Percentiles rank a stretch among this genome's conserved stretches.
Conservation (phyloP, 2,113 vertebrate species). For the Callospermophilus lateralis region DNA sequence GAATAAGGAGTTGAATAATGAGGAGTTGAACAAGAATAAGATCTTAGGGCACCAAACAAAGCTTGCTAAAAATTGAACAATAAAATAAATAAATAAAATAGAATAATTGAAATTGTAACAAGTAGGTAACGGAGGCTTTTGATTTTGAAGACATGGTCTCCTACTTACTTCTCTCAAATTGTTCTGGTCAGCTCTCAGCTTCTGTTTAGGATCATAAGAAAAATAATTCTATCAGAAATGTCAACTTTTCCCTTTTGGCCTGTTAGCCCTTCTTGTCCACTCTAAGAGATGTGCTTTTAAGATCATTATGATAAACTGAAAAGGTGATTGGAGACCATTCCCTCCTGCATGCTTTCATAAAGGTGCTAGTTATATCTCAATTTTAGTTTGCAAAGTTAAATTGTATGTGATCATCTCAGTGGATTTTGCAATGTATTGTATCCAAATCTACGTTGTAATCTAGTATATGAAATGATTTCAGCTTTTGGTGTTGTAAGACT, state of each 20-base stretch:
- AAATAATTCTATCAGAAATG: constrained; percentile 23
- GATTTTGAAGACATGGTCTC: not conserved
- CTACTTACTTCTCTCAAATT: not conserved
- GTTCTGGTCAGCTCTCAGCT: not conserved
- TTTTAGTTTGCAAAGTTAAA: constrained; percentile 45
- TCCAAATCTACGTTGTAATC: not conserved
- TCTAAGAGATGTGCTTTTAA: constrained; percentile 29
- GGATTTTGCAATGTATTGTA: not conserved
- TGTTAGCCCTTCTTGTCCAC: not conserved
- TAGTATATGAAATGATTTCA: constrained; percentile 24
- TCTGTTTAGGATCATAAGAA: not conserved
- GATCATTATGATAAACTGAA: not conserved
- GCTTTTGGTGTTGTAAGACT: not conserved
- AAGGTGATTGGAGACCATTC: not conserved
- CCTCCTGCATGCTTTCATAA: not conserved
- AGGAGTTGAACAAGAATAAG: not conserved
- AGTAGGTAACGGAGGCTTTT: not conserved
- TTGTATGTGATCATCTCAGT: not conserved
- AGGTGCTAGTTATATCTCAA: not conserved
- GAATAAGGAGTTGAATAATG: constrained; percentile 22
- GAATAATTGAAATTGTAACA: constrained; percentile 28
- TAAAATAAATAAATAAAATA: constrained; percentile 3
- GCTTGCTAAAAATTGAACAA: constrained; percentile 60
- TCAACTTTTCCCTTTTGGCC: constrained; percentile 4
- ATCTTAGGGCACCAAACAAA: constrained; percentile 54